phyloP scores from a whole-genome alignment of 1,140 invertebrate genomes.

The Tenebrio molitor region DNA sequence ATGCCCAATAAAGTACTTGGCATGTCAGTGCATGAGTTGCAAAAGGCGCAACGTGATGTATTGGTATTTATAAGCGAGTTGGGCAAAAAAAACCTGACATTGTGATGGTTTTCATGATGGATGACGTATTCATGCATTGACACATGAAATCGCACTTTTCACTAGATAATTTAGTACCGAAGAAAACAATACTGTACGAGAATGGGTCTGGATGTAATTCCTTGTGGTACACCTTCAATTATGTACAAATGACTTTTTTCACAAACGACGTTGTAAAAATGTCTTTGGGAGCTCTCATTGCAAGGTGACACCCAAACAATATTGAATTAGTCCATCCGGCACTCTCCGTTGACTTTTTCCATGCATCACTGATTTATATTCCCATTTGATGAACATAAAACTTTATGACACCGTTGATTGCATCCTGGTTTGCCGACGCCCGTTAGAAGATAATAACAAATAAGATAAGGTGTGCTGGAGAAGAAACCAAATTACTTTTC shows the following conservation, averaged over 20 bases:
- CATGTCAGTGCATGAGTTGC: not conserved
- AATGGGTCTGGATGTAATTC: too few relatives aligned
- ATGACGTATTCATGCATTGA: constrained; percentile 21
- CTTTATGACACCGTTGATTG: constrained; percentile 20
- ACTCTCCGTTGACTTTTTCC: constrained; percentile 11
- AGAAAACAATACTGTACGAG: too few relatives aligned
- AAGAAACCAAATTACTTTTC: constrained; percentile 1
- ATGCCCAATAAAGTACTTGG: constrained; percentile 12
- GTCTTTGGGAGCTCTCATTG: too few relatives aligned
- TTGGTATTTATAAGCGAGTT: not conserved
- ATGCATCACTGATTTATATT: not conserved
- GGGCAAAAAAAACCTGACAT: not conserved
- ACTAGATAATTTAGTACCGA: too few relatives aligned
- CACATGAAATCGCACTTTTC: not conserved
- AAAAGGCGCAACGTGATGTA: constrained; percentile 9
- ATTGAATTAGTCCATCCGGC: too few relatives aligned
- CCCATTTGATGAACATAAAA: constrained; percentile 1
- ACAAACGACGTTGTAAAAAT: too few relatives aligned
- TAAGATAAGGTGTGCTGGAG: constrained; percentile 8
- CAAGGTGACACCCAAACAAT: too few relatives aligned
- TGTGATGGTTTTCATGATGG: constrained; percentile 9
- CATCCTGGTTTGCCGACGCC: constrained; percentile 14
- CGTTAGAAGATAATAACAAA: constrained; percentile 14
- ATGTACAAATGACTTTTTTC: too few relatives aligned
- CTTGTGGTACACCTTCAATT: too few relatives aligned